Base-by-base conservation (phyloP, 2,888 invertebrate genomes). In the Dryomyza anilis region DNA sequence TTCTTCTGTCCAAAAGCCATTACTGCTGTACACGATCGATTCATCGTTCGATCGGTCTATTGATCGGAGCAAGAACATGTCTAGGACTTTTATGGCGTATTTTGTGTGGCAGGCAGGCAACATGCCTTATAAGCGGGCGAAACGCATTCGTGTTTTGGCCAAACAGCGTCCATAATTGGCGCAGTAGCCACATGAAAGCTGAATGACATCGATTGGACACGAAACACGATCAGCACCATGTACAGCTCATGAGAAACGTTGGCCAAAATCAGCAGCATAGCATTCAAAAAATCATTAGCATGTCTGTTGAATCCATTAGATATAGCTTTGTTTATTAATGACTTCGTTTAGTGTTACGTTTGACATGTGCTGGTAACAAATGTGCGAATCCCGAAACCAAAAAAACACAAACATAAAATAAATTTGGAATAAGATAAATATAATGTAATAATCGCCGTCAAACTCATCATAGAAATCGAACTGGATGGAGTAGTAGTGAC, bases 151-250 rank as follows among this genome's bases (percentile, higher is more conserved):
- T 33, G 23, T 48, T 36, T 23, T 6, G 21, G 50, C 39, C 25
- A 39, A 59, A 19, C 52, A 25, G 29, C 58, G 23, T 58, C 52
- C 52, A 52, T 52, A 58, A 64, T 58, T 52, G 64, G 58, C 43
- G 45, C 45, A 45, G 45, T 46, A 8, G 52, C 58, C 23, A 8
- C 63, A 29, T 19, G 27, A 21, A 48, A 36, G 39, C 23, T 43
- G 45, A 29, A 58, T 45, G 58, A 6, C 39, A 56, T 39, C 36
- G n/a, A 56, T 56, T 33, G 36, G 39, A 56, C 29, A 39, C 33
- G 27, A 57, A 8, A 7, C 29, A 16, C 19, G 14, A 23, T 50
- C 25, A 50, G 25, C n/a, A 21, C 5, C 21, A 50, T 21, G 50
- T 10, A 50, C 12, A 25, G 8, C 12, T 25, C 21, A 25, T 48